Conservation (phyloP, 2,113 vertebrate genomes). For the Oryzias melastigma region DNA sequence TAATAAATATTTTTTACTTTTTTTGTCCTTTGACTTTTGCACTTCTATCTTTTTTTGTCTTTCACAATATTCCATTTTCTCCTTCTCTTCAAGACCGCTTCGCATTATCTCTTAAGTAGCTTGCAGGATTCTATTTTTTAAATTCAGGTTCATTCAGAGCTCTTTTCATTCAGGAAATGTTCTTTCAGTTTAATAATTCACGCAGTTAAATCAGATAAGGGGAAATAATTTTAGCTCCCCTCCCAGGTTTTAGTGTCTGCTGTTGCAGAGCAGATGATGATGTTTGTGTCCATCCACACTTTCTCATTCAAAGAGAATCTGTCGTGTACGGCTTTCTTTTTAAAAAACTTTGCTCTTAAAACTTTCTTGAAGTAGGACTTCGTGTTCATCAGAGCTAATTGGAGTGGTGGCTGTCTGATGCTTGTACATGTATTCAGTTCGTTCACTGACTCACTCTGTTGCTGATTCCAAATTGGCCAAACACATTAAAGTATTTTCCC, state of each 20-base stretch:
- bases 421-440: not conserved
- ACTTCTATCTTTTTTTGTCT: constrained; percentile 27
- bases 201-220: constrained; percentile 30
- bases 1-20: not conserved
- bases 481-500: no score
- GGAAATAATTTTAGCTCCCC: constrained; percentile 16
- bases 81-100: constrained; percentile 23
- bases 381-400: not conserved
- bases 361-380: constrained; percentile 6
- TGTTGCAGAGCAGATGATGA: constrained; percentile 17
- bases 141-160: constrained; percentile 18
- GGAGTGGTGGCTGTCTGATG: constrained; percentile 5
- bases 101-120: constrained; percentile 30
- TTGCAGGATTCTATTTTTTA: constrained; percentile 42
- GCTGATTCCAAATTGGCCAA: not conserved
- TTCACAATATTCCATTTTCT: constrained; percentile 33
- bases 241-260: constrained; percentile 4
- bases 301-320: no score
- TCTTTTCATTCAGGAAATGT: constrained; percentile 29
- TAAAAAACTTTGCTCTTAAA: constrained; percentile 5
- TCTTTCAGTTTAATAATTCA: constrained; percentile 53
- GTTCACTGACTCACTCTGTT: not conserved
- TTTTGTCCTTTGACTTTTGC: not conserved
- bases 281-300: no score
- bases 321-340: not conserved